Base-by-base conservation (phyloP, 1,140 invertebrate species). In the Cydia pomonella region DNA sequence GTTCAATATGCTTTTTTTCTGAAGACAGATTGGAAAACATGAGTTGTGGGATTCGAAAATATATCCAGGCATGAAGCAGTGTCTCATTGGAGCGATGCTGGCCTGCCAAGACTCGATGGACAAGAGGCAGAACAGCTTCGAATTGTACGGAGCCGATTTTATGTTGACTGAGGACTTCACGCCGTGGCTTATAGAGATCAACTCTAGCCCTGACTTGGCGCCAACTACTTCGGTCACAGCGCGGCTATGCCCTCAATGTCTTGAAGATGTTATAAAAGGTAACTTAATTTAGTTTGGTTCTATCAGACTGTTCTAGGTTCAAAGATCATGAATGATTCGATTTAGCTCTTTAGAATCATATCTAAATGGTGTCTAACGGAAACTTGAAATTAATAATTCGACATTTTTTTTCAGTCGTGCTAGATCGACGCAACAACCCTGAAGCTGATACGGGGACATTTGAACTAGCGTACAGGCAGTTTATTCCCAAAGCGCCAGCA, bases 241-340 rank as follows among this genome's bases (percentile, higher is more conserved):
- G 0, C 92, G 96, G 74, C 94, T 99, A 81, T 98, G 98, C 88
- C 94, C 96, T 16, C 96, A 97, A 86, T 97, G 97, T 66, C 94
- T 99, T 71, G 97, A 98, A 87, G 98, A 99, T 93, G 96, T 97
- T 1, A 95, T 98, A 62, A 98, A 98, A 96, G 97, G 98, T 98
- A 5, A 13, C 1, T 18, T 18, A 38, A 38, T 38, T 10, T 10
- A 10, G 33, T 10, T 10, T 29, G n/a, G n/a, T n/a, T n/a, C n/a
- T n/a, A 29, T 3, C 9, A 38, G 33, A 1, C 29, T 33, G 6
- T 27, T 27, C 25, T 27, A 33, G 29, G 29, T 33, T 38, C 33
- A 38, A 38, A 38, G 7, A 38, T 38, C 33, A 9, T 38, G 0
- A n/a, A n/a, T 38, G 33, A 9, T 38, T 38, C 9, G 9, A 5